Base-by-base conservation (phyloP, 1,140 invertebrate genomes). In the Hylaeus anthracinus region DNA sequence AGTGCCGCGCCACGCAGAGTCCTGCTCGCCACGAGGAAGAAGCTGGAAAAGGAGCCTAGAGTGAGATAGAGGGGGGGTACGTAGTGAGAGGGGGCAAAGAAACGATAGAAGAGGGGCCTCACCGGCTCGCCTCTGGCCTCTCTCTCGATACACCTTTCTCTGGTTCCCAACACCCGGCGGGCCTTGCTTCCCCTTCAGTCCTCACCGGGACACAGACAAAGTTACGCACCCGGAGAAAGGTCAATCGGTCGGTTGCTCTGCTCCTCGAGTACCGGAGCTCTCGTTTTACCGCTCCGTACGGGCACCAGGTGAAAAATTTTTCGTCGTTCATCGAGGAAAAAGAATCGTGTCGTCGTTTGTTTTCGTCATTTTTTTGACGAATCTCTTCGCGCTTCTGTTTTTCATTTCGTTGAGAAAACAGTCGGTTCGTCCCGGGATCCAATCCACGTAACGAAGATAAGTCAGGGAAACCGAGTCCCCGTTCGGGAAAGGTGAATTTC, bases 161-260 rank as follows among this genome's bases (percentile, higher is more conserved):
- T 91, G 84, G 90, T 88, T 90, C 91, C 86, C 82, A 83, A 84
- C 75, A 84, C 81, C 82, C 85, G 86, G 75, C 82, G 78, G 85
- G 82, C 77, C 83, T 87, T 88, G 86, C 73, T 84, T 87, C 79
- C 75, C 85, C 86, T 87, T 92, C 90, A 92, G 90, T 92, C 90
- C 90, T 90, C 89, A 92, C 89, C 91, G 91, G 90, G 91, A 91
- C 90, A 92, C 90, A 91, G 92, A 90, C 89, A 86, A 92, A 90
- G 90, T 90, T 90, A 91, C 89, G 88, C 86, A 91, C 86, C 84
- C 86, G 89, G 85, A 91, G 87, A 92, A 91, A 92, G 89, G 90
- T 91, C 85, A 88, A 88, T 88, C 86, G 86, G 83, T 88, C 79
- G 82, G 76, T 1, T 79, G 74, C 78, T 87, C 82, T 37, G 81